Conservation (phyloP, 2,113 vertebrate species). For the Sigmodon hispidus region DNA sequence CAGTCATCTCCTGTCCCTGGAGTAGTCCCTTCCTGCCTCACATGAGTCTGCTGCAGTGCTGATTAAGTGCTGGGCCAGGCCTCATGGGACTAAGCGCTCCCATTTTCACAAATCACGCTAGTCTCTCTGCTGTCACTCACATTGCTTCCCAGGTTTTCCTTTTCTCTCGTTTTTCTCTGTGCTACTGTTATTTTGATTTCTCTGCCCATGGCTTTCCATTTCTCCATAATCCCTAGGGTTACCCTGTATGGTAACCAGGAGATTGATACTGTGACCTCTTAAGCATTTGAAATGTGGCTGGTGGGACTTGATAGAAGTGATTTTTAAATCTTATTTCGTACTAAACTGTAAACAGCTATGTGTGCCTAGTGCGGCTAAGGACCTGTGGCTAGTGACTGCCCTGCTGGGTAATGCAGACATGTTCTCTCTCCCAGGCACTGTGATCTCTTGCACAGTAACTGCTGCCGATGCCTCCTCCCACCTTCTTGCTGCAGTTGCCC, state of each 20-base stretch:
- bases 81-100: background rate
- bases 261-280: background rate
- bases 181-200: background rate
- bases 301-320: background rate
- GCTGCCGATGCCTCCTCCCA: background rate
- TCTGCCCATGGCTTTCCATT: background rate
- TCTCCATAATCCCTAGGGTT: background rate
- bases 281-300: background rate
- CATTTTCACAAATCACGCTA: background rate
- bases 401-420: background rate
- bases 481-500: background rate
- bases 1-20: background rate
- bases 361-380: background rate
- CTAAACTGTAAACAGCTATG: background rate
- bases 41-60: background rate
- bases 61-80: background rate
- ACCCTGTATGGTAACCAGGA: too few species aligned
- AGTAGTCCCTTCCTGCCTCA: background rate
- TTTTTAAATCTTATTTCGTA: conserved; percentile 6
- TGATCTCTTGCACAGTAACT: background rate
- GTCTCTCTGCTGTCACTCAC: background rate
- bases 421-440: background rate
- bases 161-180: background rate
- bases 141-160: background rate
- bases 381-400: background rate